A percentile compares a stretch with the other conserved stretches of the same genome.
Conservation (phyloP, 2,797 vertebrate species). For the Chelidonichthys spinosus region DNA sequence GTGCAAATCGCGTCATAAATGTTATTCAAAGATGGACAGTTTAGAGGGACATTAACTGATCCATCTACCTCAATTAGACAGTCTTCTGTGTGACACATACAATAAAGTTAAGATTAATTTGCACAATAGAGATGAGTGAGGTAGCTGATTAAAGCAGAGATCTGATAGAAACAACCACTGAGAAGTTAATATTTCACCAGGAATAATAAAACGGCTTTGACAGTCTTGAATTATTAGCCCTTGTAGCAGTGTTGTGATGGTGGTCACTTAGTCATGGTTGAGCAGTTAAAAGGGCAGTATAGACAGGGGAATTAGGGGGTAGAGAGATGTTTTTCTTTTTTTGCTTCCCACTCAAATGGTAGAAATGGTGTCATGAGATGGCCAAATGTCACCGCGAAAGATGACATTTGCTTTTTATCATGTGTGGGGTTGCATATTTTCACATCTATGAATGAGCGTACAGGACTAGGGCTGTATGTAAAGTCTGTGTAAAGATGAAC, state of each 20-base stretch:
- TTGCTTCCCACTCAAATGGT: slow-evolving; percentile 22
- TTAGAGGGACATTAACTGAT: slow-evolving; percentile 40
- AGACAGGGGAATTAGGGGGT: slow-evolving; percentile 22
- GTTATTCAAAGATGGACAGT: slow-evolving; percentile 47
- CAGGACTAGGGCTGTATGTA: background rate
- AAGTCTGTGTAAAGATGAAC: background rate
- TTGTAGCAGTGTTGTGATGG: slow-evolving; percentile 2
- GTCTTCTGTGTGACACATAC: slow-evolving; percentile 29
- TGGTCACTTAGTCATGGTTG: slow-evolving; percentile 34
- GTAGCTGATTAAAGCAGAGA: slow-evolving; percentile 50
- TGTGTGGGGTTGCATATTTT: background rate
- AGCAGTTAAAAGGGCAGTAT: slow-evolving; percentile 19
- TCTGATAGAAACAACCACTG: slow-evolving; percentile 17
- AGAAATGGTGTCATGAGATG: slow-evolving; percentile 31
- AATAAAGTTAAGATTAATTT: slow-evolving; percentile 41
- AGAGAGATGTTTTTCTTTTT: slow-evolving; percentile 8
- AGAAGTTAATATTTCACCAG: slow-evolving; percentile 42
- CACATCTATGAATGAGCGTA: background rate
- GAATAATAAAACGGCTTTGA: slow-evolving; percentile 42
- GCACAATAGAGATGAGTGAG: slow-evolving; percentile 37
- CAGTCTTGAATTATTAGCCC: slow-evolving; percentile 50
- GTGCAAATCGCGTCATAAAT: slow-evolving; percentile 33
- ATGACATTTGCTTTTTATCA: slow-evolving; percentile 32
- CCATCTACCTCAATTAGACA: slow-evolving; percentile 24
- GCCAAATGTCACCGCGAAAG: slow-evolving; percentile 41